Evolutionary conservation across 1,140 invertebrate species (phyloP), one percentile per base, ranked within the genome.

Genomic region (Drosophila athabasca): DNA sequence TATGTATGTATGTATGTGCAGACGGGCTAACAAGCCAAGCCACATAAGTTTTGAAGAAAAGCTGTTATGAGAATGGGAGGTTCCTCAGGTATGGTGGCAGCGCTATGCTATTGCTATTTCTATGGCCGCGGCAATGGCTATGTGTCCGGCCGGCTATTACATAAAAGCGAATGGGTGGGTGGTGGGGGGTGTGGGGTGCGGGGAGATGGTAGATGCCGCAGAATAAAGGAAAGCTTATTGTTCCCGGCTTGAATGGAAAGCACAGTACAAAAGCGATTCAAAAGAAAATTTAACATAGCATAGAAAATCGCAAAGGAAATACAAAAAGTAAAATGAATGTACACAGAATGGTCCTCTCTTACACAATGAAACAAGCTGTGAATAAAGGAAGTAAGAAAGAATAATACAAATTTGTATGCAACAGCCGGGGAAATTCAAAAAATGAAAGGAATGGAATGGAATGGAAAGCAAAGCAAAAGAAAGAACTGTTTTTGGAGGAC

Each of bases 391-490:
- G 46, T 41, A 35, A 61, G 46, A 49, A 50, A 57, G 46, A 76
- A 76, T 81, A 81, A 81, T 81, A 76, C 46, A 70, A 75, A 44
- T 77, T 69, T 54, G 58, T 70, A 64, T 54, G 59, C 65, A 78
- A 83, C 76, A 76, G 68, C 62, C 58, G 45, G 68, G 53, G 8
- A 72, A 79, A 72, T 72, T 62, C 74, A 73, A 74, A 74, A 81
- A 81, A 70, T 70, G 71, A 60, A 75, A 70, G 67, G 79, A 78
- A 62, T 74, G 75, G 64, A 53, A 68, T 39, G 44, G 67, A 62
- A 65, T 50, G 44, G 67, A 62, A 65, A 50, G 60, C 60, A 58
- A 66, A 66, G 62, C 76, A 60, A 78, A 80, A 54, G 39, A 71
- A 8, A 61, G 17, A 72, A 67, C 31, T 31, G 57, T 11, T 24